Conservation (phyloP, 2,797 vertebrate species). For the Nasua narica region DNA sequence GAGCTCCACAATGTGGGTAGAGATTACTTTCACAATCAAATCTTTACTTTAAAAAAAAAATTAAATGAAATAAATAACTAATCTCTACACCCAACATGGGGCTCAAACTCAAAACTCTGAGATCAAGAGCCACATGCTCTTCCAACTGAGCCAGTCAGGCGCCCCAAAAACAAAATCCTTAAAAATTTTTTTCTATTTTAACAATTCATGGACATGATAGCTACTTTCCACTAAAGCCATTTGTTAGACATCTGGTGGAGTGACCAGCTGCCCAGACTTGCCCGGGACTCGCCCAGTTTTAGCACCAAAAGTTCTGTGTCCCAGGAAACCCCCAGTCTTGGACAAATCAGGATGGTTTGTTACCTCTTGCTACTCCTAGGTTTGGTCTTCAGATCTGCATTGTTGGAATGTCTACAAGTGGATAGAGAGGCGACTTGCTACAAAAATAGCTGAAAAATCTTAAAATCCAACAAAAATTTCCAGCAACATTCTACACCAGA, state of each 20-base stretch:
- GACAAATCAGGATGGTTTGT: neutral
- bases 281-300: neutral
- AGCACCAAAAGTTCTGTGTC: neutral
- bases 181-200: neutral
- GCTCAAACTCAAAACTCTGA: neutral
- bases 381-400: neutral
- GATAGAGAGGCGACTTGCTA: neutral
- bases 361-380: neutral
- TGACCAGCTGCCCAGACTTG: neutral
- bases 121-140: neutral
- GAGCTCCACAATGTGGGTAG: neutral
- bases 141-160: neutral
- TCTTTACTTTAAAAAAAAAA: too few species aligned
- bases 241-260: neutral
- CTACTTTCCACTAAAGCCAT: neutral
- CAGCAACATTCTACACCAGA: neutral
- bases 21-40: neutral
- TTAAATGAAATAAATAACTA: too few species aligned
- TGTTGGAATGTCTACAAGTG: neutral
- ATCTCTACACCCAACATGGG: neutral
- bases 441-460: neutral
- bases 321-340: neutral
- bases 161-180: neutral
- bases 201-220: neutral
- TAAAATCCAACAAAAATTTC: slow-evolving; percentile 6